Conservation (phyloP, 2,888 invertebrate species). For the Crioceris asparagi region DNA sequence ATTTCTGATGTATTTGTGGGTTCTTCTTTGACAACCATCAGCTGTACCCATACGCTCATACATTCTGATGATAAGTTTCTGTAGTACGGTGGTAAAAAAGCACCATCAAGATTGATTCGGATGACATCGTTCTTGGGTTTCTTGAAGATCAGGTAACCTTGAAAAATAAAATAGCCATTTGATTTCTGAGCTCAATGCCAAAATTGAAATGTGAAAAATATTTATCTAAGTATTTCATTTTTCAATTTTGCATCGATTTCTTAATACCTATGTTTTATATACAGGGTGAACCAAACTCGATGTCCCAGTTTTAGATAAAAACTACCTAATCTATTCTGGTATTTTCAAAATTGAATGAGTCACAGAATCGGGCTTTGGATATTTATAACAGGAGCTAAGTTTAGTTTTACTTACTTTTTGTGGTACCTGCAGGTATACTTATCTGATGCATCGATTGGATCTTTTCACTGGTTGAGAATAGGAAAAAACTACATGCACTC, state of each 20-base stretch:
- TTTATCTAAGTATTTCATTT: too few relatives aligned
- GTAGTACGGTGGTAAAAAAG: constrained; percentile 46
- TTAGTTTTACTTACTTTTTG: constrained; percentile 28
- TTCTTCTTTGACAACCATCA: constrained; percentile 27
- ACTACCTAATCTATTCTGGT: too few relatives aligned
- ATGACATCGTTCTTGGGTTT: constrained; percentile 37
- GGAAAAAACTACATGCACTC: constrained; percentile 55
- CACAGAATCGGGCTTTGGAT: neutral
- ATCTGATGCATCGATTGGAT: constrained; percentile 50
- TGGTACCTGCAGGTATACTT: constrained; percentile 44
- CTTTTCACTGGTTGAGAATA: constrained; percentile 60
- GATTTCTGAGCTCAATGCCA: too few relatives aligned
- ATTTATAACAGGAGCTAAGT: neutral
- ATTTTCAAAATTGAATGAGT: too few relatives aligned
- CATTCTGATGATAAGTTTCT: constrained; percentile 39
- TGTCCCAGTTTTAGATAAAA: too few relatives aligned
- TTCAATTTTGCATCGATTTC: too few relatives aligned
- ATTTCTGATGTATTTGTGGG: constrained; percentile 21
- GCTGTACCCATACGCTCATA: constrained; percentile 42
- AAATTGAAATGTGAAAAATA: too few relatives aligned
- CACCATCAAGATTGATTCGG: constrained; percentile 46
- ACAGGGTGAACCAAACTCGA: too few relatives aligned
- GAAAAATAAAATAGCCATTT: constrained; percentile 4
- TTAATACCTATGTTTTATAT: too few relatives aligned
- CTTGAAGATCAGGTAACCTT: constrained; percentile 23